Conservation (phyloP, 2,888 invertebrate species). For the Leptothorax acervorum region DNA sequence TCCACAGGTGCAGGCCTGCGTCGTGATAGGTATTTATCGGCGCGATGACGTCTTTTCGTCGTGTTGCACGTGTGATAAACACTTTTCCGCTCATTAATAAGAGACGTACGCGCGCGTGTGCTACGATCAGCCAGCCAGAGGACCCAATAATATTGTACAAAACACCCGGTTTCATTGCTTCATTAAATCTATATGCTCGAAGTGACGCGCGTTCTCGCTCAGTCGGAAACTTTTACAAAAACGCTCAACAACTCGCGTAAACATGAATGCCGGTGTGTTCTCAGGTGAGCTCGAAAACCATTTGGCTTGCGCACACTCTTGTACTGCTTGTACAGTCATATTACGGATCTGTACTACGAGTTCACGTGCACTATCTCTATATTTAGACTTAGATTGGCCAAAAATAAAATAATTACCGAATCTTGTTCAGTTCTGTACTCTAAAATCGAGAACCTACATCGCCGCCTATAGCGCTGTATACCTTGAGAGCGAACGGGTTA, state of each 20-base stretch:
- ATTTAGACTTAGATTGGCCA: not conserved
- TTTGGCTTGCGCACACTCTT: conserved; percentile 22
- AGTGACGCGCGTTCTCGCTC: conserved; percentile 62
- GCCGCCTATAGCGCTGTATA: not conserved
- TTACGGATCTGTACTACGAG: not conserved
- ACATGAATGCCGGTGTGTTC: conserved; percentile 64
- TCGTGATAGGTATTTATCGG: conserved; percentile 25
- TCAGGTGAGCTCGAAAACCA: conserved; percentile 60
- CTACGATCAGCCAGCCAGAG: not conserved
- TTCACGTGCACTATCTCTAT: conserved; percentile 2
- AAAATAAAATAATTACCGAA: conserved; percentile 31
- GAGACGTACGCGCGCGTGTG: not conserved
- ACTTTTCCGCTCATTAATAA: conserved; percentile 42
- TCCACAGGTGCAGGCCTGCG: conserved; percentile 55
- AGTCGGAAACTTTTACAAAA: conserved; percentile 64
- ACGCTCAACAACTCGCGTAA: conserved; percentile 51
- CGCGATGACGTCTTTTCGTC: conserved; percentile 26
- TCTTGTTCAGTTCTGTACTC: not conserved
- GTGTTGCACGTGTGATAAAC: conserved; percentile 3
- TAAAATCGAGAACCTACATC: not conserved
- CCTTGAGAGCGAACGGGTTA: not conserved
- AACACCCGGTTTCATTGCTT: conserved; percentile 55
- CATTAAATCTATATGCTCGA: conserved; percentile 56
- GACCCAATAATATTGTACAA: conserved; percentile 33
- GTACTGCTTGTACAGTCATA: not conserved